Conservation (phyloP, 2,113 vertebrate species). For the Mesitornis unicolor region DNA sequence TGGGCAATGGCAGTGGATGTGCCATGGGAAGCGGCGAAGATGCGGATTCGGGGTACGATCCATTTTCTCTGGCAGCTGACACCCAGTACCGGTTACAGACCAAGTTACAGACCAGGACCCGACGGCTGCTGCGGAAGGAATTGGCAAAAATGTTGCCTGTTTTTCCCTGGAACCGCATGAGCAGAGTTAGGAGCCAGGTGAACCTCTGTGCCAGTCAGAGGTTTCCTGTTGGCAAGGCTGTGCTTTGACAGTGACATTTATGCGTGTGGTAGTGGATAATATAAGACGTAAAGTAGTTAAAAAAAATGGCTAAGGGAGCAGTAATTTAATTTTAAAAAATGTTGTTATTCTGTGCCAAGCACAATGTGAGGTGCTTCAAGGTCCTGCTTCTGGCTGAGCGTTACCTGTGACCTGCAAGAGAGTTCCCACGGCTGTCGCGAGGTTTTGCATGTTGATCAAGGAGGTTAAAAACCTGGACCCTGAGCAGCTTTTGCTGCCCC, state of each 20-base stretch:
- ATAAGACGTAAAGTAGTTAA: background rate
- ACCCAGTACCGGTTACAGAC: rapidly evolving
- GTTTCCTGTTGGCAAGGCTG: background rate
- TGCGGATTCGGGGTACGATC: rapidly evolving
- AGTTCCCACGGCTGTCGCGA: background rate
- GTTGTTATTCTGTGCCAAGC: background rate
- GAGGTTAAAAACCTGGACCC: background rate
- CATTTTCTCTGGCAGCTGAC: background rate
- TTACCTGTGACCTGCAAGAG: background rate
- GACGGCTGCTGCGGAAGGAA: background rate
- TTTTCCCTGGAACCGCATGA: background rate
- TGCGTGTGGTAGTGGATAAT: background rate
- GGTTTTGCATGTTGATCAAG: background rate
- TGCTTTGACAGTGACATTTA: background rate
- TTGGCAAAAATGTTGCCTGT: rapidly evolving
- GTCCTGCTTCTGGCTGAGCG: background rate
- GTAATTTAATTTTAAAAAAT: background rate
- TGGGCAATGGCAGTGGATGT: background rate
- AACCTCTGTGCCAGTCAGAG: background rate
- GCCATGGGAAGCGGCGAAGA: background rate
- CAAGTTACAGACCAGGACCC: background rate
- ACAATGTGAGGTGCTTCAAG: background rate
- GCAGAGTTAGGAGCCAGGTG: background rate
- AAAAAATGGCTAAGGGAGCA: background rate
- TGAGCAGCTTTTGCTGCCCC: background rate